These are phyloP conservation scores for Orchestia grillus DNA, from an alignment of 1,140 invertebrate species.

Conservation along the genomic window DNA sequence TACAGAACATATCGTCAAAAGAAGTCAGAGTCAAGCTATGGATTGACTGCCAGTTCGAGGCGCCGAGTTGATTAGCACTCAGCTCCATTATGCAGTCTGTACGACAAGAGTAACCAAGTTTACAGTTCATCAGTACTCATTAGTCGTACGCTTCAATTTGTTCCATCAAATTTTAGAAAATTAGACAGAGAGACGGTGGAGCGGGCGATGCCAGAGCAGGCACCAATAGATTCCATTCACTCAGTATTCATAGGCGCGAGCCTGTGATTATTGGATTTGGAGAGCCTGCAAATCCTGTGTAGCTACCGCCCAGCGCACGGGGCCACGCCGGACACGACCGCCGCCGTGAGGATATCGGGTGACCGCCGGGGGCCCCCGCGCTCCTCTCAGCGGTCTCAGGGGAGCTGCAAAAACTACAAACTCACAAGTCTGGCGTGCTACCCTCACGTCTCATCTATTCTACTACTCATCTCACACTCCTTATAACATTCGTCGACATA, in stretches of 20 bases:
- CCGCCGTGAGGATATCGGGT: not conserved
- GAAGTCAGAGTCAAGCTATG: not conserved
- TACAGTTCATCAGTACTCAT: conserved; percentile 20
- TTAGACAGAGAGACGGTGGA: conserved; percentile 8
- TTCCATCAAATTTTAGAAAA: conserved; percentile 23
- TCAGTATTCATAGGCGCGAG: conserved; percentile 26
- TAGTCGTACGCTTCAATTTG: conserved; percentile 19
- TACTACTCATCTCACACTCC: no score
- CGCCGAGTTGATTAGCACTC: not conserved
- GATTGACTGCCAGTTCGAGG: not conserved
- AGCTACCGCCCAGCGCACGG: not conserved
- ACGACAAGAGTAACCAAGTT: conserved; percentile 23
- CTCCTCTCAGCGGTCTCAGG: not conserved
- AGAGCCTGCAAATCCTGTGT: conserved; percentile 10
- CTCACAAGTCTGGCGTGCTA: not conserved
- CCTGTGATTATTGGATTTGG: conserved; percentile 35
- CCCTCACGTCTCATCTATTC: not conserved
- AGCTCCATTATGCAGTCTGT: conserved; percentile 4
- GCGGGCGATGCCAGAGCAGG: not conserved
- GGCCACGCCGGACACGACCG: not conserved
- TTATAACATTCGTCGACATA: no score
- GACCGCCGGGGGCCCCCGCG: not conserved
- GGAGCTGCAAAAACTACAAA: not conserved
- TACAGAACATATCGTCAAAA: not conserved
- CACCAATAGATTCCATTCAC: conserved; percentile 44